Evolutionary conservation across 2,113 vertebrate genomes (phyloP).

Genomic region (Chroicocephalus ridibundus): DNA sequence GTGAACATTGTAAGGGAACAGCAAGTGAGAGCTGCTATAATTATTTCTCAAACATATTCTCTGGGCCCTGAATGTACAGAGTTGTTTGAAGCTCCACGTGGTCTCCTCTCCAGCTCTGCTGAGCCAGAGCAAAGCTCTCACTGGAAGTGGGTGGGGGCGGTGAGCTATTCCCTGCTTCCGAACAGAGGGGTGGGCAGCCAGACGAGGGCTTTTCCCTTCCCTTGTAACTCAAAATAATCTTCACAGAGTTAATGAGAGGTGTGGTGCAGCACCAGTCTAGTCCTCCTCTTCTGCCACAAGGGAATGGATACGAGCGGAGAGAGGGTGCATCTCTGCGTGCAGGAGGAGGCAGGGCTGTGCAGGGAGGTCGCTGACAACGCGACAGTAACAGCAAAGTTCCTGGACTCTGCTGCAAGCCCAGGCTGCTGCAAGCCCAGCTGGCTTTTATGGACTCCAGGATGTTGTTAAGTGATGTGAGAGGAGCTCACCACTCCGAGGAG

Average conservation of each 20-base stretch:
- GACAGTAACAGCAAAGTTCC: background rate
- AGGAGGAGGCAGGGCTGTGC: too few species aligned
- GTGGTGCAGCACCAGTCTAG: background rate
- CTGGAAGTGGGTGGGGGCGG: background rate
- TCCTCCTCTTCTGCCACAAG: background rate
- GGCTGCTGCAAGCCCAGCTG: background rate
- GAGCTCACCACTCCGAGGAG: background rate
- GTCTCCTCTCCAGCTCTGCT: background rate
- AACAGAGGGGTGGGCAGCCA: background rate
- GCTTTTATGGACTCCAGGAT: background rate
- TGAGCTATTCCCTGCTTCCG: background rate
- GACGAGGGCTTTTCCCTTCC: background rate
- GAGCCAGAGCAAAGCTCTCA: background rate
- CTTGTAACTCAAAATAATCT: background rate
- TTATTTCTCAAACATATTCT: background rate
- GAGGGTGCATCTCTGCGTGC: rapidly evolving
- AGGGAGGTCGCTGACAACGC: background rate
- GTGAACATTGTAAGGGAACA: background rate
- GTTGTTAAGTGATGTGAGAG: background rate
- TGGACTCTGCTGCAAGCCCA: background rate
- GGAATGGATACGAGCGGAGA: rapidly evolving
- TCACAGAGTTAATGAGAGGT: background rate
- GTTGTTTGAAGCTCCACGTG: background rate
- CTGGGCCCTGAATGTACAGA: background rate
- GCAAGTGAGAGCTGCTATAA: background rate